These are phyloP conservation scores for Exaiptasia diaphana DNA, from an alignment of 64 coral and sea anemone genomes.

Conservation along the genomic window DNA sequence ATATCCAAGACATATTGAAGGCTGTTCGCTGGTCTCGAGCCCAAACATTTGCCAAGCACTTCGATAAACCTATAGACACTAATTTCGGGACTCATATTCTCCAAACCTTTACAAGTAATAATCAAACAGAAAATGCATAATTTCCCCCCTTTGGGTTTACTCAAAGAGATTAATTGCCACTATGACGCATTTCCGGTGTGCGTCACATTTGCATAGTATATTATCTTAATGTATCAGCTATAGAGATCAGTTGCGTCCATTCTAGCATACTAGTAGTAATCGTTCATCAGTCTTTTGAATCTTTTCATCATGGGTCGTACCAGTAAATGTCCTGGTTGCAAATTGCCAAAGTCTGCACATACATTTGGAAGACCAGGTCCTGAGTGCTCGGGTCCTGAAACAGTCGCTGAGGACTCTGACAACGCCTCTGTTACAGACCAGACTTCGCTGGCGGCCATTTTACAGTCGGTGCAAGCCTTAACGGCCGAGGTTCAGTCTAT, in stretches of 20 bases:
- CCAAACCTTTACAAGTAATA: neutral
- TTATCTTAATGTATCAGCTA: neutral
- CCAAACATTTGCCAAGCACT: conserved; percentile 6
- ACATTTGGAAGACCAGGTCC: neutral
- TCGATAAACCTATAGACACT: conserved; percentile 4
- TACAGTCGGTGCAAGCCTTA: neutral
- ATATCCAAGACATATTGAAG: conserved; percentile 3
- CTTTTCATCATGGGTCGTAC: conserved; percentile 22
- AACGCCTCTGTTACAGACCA: neutral
- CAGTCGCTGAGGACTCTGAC: neutral
- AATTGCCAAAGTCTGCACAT: neutral
- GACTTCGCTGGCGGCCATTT: conserved; percentile 2
- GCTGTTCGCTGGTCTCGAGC: neutral
- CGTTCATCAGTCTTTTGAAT: neutral
- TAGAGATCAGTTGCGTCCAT: neutral
- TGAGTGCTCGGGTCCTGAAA: neutral
- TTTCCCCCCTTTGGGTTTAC: neutral
- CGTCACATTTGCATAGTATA: neutral
- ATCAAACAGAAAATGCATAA: neutral
- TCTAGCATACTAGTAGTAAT: neutral
- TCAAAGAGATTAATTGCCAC: neutral
- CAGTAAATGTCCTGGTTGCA: conserved; percentile 15
- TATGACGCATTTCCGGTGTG: neutral
- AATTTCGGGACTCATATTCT: neutral
- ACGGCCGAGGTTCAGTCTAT: conserved; percentile 1